phyloP scores from a whole-genome alignment of 2,797 vertebrate species.

The Onychomys arenicola region DNA sequence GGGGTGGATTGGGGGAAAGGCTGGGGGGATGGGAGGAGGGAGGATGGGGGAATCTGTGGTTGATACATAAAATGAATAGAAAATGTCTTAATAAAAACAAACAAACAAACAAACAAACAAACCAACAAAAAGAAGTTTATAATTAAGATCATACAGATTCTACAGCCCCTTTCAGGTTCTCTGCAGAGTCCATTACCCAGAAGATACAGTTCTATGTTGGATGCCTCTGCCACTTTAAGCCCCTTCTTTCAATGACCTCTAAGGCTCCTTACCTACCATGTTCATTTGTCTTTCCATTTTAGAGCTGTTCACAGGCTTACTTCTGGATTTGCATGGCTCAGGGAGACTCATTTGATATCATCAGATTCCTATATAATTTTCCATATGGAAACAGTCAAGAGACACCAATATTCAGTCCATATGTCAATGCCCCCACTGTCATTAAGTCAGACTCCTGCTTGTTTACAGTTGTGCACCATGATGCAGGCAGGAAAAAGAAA shows the following conservation, averaged over 20 bases:
- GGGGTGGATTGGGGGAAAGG: too few relatives aligned
- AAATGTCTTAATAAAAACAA: too few relatives aligned
- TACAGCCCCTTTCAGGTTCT: neutral
- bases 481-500: neutral
- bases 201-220: neutral
- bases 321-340: neutral
- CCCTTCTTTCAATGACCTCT: neutral
- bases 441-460: neutral
- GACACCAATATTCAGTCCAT: neutral
- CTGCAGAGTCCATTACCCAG: neutral
- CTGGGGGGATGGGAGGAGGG: too few relatives aligned
- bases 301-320: neutral
- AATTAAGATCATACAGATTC: neutral
- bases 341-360: constrained; percentile 4
- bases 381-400: neutral
- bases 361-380: neutral
- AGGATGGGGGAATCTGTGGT: too few relatives aligned
- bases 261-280: neutral
- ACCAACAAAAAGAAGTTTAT: neutral
- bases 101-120: too few relatives aligned
- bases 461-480: neutral
- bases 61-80: too few relatives aligned
- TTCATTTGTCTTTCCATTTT: neutral
- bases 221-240: neutral
- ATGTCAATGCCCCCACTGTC: neutral